phyloP scores from a whole-genome alignment of 2,113 vertebrate species.

The Oenanthe melanoleuca region DNA sequence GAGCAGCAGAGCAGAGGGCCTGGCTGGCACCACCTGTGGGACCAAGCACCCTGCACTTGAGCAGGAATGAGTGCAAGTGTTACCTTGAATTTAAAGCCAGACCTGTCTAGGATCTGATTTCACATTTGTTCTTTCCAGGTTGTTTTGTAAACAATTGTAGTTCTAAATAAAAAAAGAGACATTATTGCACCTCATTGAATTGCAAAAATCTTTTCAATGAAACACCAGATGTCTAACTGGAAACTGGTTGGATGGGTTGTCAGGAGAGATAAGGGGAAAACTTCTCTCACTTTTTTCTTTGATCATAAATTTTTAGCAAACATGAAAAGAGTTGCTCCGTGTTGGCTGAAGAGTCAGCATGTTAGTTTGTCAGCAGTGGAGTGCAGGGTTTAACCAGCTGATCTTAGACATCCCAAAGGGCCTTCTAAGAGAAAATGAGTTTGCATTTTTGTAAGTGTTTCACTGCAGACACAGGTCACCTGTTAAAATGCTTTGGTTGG shows the following conservation, averaged over 20 bases:
- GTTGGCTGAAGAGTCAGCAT: neutral
- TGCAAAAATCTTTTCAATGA: neutral
- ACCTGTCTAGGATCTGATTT: neutral
- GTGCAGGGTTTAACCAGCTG: neutral
- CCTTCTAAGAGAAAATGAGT: neutral
- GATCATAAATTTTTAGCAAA: neutral
- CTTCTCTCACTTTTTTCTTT: neutral
- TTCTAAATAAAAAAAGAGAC: neutral
- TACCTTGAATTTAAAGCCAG: neutral
- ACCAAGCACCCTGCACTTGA: neutral
- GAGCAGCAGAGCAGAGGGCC: neutral
- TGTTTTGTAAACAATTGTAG: neutral
- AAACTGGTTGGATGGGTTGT: constrained; percentile 26
- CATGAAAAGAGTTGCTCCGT: neutral
- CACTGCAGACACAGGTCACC: neutral
- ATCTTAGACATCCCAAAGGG: neutral
- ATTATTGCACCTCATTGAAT: constrained; percentile 18
- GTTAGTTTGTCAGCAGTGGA: neutral
- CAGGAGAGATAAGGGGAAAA: neutral
- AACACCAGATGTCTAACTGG: neutral
- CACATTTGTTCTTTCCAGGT: neutral
- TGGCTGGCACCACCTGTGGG: neutral
- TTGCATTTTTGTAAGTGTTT: neutral
- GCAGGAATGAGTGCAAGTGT: neutral
- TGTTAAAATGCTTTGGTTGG: neutral